A percentile compares a stretch with the other conserved stretches of the same genome.
Conservation (phyloP, 2,113 vertebrate genomes). For the Thamnaconus septentrionalis region DNA sequence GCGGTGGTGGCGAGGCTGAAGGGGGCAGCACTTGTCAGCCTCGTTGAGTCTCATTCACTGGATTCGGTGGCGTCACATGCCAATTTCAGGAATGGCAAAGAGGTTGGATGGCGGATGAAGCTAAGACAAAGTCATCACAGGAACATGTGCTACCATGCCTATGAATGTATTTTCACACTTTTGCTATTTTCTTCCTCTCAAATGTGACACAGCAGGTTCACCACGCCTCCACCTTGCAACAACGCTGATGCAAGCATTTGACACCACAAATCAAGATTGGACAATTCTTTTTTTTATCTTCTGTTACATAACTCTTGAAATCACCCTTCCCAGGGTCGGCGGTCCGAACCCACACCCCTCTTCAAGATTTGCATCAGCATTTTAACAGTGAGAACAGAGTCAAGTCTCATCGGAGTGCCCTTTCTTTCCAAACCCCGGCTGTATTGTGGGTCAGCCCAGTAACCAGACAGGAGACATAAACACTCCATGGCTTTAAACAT, state of each 20-base stretch:
- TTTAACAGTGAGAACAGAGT: slow-evolving; percentile 36
- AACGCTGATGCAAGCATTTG: too few species aligned
- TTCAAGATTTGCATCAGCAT: slow-evolving; percentile 22
- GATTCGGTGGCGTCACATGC: slow-evolving; percentile 59
- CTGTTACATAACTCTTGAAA: too few species aligned
- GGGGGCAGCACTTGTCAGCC: slow-evolving; percentile 67
- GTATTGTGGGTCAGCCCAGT: slow-evolving; percentile 29
- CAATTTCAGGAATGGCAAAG: slow-evolving; percentile 36
- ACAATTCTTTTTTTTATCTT: too few species aligned
- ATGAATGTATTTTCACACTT: too few species aligned
- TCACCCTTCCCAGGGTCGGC: neutral
- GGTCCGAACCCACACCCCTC: slow-evolving; percentile 7
- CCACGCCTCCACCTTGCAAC: too few species aligned
- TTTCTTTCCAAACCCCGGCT: slow-evolving; percentile 45
- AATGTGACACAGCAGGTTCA: too few species aligned
- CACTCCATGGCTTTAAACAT: slow-evolving; percentile 52
- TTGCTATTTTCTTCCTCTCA: too few species aligned
- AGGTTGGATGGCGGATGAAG: slow-evolving; percentile 14
- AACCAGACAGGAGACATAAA: slow-evolving; percentile 73
- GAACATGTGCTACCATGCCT: too few species aligned
- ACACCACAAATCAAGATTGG: too few species aligned
- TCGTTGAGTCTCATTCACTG: slow-evolving; percentile 54
- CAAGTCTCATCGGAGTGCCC: slow-evolving; percentile 11
- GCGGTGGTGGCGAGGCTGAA: slow-evolving; percentile 47
- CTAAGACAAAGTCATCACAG: neutral